Base-by-base conservation (phyloP, 2,113 vertebrate genomes). In the Benitochromis conjunctus region DNA sequence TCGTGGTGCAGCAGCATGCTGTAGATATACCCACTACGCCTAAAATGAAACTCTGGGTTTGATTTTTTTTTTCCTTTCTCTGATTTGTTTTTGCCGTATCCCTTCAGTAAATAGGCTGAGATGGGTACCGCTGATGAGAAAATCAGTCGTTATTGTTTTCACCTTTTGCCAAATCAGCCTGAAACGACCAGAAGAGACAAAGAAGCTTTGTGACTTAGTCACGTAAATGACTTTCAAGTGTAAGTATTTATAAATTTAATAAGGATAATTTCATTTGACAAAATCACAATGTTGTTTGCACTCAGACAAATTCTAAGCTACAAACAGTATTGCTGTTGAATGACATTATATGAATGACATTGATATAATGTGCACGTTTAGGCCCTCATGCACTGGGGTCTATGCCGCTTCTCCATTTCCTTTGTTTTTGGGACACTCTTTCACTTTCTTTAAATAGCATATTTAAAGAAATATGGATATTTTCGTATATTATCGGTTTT, bases 201-300 rank as follows among this genome's bases (percentile, higher is more conserved):
- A 0, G 41, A 48, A 29, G 13, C 41, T 26, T 46, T 74, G 14
- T 18, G 24, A 18, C 24, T 26, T 26, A 10, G 21, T 46, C 18
- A 3, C 38, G 46, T 74, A 74, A 74, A 46, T 46, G 0, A 46
- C 19, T 46, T 71, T 74, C n/a, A 46, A 69, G 64, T 69, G 38
- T 66, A 66, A 66, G 19, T 41, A 21, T 71, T 71, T 46, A 8
- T 71, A 10, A 4, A 43, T 5, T 0, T 46, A 18, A 26, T 26
- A 18, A 21, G 3, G n/a, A 24, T 71, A 0, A 36, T 64, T 64
- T 36, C 5, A 16, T 66, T 21, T 21, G 2, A 0, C 34, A 66
- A 41, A 41, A 38, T 64, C 10, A 69, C 41, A 46, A 5, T 46
- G 41, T 26, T 29, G 66, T 46, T 2, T 24, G 38, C 43, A 24